Conservation (phyloP, 2,113 vertebrate genomes). For the Cynopterus brachyotis region DNA sequence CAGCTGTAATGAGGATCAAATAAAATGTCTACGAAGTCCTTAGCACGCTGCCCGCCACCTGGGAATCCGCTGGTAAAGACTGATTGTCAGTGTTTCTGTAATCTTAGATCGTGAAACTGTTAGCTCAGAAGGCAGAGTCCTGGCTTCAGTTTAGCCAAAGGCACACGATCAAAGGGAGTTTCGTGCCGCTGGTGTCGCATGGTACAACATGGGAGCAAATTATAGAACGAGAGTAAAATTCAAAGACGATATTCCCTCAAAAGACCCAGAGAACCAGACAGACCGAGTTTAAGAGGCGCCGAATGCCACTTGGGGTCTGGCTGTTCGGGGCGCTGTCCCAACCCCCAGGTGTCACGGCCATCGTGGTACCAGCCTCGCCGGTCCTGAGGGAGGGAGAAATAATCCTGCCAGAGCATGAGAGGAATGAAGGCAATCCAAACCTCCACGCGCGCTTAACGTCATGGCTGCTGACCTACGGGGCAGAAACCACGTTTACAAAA, state of each 20-base stretch:
- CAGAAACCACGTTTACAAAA: background rate
- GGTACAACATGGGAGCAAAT: background rate
- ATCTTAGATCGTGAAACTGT: background rate
- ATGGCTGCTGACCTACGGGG: background rate
- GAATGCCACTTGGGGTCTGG: fast-evolving
- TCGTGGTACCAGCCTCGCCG: background rate
- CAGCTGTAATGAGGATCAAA: background rate
- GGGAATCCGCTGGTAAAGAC: background rate
- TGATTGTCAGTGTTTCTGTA: background rate
- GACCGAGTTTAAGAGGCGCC: background rate
- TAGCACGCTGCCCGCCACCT: background rate
- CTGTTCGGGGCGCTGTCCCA: fast-evolving
- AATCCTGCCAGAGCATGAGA: background rate
- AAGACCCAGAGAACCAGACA: background rate
- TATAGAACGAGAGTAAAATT: background rate
- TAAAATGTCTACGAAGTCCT: background rate
- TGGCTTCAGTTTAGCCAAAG: background rate
- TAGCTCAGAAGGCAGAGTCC: background rate
- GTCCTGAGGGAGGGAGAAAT: background rate
- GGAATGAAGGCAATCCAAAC: background rate
- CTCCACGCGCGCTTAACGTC: background rate
- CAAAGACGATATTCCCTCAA: background rate
- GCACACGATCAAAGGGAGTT: background rate
- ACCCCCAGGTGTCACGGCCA: fast-evolving
- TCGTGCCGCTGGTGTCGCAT: background rate